These are phyloP conservation scores for Metopia argyrocephala DNA, from an alignment of 2,888 invertebrate genomes.

Conservation along the genomic window DNA sequence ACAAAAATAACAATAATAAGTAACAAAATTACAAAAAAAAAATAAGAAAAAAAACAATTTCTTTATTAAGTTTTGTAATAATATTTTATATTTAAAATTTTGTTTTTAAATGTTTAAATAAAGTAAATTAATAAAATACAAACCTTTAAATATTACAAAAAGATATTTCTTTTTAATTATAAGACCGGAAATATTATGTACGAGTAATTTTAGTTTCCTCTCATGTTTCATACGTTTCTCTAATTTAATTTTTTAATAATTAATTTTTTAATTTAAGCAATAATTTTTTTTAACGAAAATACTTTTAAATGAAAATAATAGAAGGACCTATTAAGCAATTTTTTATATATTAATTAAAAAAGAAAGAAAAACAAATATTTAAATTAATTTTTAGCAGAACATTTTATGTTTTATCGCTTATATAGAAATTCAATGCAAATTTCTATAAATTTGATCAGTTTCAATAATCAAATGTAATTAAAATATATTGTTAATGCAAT, in stretches of 20 bases:
- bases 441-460: conserved; percentile 17
- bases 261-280: conserved; percentile 38
- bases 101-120: conserved; percentile 18
- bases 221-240: no score
- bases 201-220: conserved; percentile 18
- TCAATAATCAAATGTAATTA: conserved; percentile 33
- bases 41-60: conserved; percentile 31
- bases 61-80: conserved; percentile 15
- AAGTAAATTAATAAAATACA: no score
- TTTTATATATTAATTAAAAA: conserved; percentile 23
- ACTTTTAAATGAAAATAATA: conserved; percentile 7
- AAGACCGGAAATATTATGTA: conserved; percentile 24
- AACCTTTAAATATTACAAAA: conserved; percentile 4
- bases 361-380: conserved; percentile 9
- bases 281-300: conserved; percentile 23
- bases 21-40: not conserved
- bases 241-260: conserved; percentile 11
- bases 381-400: conserved; percentile 29
- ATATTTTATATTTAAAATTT: conserved; percentile 24
- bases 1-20: conserved; percentile 21
- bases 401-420: conserved; percentile 23
- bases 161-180: no score
- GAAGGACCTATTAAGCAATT: conserved; percentile 40
- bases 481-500: conserved; percentile 46
- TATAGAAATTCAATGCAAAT: not conserved